These are phyloP conservation scores for Nymphicus hollandicus DNA, from an alignment of 2,113 vertebrate species.

Conservation along the genomic window DNA sequence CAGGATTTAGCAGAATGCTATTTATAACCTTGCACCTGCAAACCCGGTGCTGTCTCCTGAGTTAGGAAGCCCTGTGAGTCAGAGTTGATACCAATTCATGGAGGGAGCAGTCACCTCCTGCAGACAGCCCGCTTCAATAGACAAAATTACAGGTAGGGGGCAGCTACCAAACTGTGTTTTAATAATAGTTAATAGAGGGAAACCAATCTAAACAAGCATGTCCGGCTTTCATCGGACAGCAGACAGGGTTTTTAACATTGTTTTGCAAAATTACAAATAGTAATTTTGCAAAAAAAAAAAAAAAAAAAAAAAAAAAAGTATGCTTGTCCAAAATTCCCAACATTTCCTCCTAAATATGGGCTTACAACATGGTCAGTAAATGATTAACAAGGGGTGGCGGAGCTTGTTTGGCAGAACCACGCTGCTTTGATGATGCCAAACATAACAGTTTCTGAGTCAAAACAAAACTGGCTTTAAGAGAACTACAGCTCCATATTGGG, in stretches of 20 bases:
- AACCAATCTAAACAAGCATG: neutral
- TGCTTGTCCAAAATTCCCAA: neutral
- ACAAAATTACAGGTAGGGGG: neutral
- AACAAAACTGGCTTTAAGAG: neutral
- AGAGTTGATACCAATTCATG: neutral
- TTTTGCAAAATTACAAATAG: neutral
- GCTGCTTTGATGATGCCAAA: neutral
- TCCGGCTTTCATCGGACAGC: neutral
- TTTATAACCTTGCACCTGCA: conserved; percentile 51
- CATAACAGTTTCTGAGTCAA: neutral
- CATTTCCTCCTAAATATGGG: neutral
- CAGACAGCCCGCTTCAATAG: neutral
- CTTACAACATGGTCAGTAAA: neutral
- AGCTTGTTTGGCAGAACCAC: neutral
- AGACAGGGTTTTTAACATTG: neutral
- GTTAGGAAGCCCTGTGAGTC: conserved; percentile 47
- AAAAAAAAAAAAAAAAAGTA: neutral
- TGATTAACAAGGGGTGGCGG: neutral
- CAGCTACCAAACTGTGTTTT: neutral
- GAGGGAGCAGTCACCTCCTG: neutral
- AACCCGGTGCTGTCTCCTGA: conserved; percentile 61
- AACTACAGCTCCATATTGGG: neutral
- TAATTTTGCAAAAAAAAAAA: neutral
- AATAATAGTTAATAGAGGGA: neutral
- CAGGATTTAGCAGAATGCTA: conserved; percentile 57